phyloP scores from a whole-genome alignment of 2,888 invertebrate species.

The Tipula confusa region DNA sequence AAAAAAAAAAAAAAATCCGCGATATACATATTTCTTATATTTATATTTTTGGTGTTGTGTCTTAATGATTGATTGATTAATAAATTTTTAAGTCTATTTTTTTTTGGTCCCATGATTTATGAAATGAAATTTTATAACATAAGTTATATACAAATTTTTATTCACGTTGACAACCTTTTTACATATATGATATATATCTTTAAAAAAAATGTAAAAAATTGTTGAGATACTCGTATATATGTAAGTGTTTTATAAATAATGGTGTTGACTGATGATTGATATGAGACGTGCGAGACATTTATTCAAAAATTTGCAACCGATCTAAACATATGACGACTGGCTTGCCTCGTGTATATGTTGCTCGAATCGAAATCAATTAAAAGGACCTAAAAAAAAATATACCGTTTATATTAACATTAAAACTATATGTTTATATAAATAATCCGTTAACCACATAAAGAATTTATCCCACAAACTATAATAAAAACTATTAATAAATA shows the following conservation, averaged over 20 bases:
- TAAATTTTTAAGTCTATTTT: not conserved
- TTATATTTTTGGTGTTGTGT: not conserved
- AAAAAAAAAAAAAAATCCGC: not conserved
- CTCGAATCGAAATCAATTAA: not conserved
- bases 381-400: too few relatives aligned
- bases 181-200: not conserved
- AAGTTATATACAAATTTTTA: not conserved
- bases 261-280: slow-evolving; percentile 5
- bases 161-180: slow-evolving; percentile 20
- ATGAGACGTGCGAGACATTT: not conserved
- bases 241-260: not conserved
- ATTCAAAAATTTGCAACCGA: not conserved
- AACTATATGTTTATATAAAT: not conserved
- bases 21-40: not conserved
- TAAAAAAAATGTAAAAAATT: too few relatives aligned
- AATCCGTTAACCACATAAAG: not conserved
- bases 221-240: not conserved
- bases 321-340: too few relatives aligned
- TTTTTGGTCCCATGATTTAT: not conserved
- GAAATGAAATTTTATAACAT: not conserved
- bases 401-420: not conserved
- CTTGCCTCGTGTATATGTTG: not conserved
- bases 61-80: slow-evolving; percentile 20
- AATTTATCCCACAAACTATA: not conserved
- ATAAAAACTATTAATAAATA: not conserved